Conservation (phyloP, 2,888 invertebrate species). For the Chrysodeixis includens region DNA sequence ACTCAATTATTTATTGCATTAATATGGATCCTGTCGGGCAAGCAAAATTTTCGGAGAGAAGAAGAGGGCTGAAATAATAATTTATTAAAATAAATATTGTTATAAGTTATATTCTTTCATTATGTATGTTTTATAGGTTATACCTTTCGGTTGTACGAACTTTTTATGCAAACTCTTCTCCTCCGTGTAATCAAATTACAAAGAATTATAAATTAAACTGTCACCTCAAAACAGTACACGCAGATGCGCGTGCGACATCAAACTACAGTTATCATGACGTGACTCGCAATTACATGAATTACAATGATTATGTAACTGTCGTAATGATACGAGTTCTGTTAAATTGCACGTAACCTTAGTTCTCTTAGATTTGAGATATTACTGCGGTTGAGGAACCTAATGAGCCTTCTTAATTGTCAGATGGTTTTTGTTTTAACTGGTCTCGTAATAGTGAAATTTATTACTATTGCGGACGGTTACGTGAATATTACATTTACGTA, state of each 20-base stretch:
- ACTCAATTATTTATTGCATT: too few relatives aligned
- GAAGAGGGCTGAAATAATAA: too few relatives aligned
- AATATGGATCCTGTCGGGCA: too few relatives aligned
- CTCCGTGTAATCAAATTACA: too few relatives aligned
- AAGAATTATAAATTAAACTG: conserved; percentile 9
- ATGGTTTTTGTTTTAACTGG: not conserved
- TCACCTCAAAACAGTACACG: conserved; percentile 13
- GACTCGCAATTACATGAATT: conserved; percentile 48
- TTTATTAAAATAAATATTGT: too few relatives aligned
- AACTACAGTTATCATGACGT: conserved; percentile 42
- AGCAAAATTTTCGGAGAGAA: too few relatives aligned
- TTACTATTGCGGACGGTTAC: too few relatives aligned
- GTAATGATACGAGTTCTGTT: conserved; percentile 44
- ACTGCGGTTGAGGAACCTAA: conserved; percentile 29
- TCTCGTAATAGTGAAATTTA: too few relatives aligned
- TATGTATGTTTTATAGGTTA: not conserved
- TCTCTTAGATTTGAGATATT: conserved; percentile 37
- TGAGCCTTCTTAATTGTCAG: conserved; percentile 15
- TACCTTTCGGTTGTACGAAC: too few relatives aligned
- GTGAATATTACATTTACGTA: too few relatives aligned
- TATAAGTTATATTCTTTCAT: not conserved
- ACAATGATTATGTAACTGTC: conserved; percentile 39
- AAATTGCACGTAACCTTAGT: conserved; percentile 48
- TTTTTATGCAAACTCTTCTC: too few relatives aligned
- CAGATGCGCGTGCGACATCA: conserved; percentile 37